A percentile compares a stretch with the other conserved stretches of the same genome.
Evolutionary conservation across 2,797 vertebrate species (phyloP).

Genomic region (Sebastes hubbsi): DNA sequence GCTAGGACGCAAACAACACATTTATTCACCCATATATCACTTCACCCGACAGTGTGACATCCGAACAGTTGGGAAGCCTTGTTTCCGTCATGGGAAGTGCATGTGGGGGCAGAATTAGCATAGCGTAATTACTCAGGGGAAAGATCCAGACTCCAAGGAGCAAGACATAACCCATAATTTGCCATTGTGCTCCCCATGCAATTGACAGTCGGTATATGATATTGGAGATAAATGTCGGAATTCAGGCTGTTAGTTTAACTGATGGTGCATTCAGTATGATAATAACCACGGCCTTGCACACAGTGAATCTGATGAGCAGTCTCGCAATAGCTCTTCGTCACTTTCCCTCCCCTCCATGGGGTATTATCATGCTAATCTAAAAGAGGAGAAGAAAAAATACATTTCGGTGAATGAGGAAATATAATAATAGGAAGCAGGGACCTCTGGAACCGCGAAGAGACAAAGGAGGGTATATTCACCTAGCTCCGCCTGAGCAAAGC

Average conservation of each 20-base stretch:
- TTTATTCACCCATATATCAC: constrained; percentile 46
- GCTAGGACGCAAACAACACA: background rate
- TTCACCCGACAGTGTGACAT: constrained; percentile 31
- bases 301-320: constrained; percentile 74
- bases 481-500: constrained; percentile 29
- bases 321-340: constrained; percentile 46
- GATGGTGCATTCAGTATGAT: constrained; percentile 76
- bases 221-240: constrained; percentile 80
- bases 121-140: constrained; percentile 78
- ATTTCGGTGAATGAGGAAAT: constrained; percentile 65
- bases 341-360: constrained; percentile 36
- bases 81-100: constrained; percentile 51
- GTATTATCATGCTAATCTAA: constrained; percentile 83
- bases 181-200: constrained; percentile 70
- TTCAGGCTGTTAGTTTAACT: constrained; percentile 81
- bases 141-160: constrained; percentile 69
- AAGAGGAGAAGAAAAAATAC: constrained; percentile 45
- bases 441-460: constrained; percentile 51
- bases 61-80: constrained; percentile 31
- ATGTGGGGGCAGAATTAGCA: constrained; percentile 69
- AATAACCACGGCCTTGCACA: constrained; percentile 72
- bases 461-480: constrained; percentile 58
- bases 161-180: constrained; percentile 78
- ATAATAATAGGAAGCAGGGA: constrained; percentile 63
- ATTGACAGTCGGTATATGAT: constrained; percentile 73